phyloP scores from a whole-genome alignment of 2,113 vertebrate species.

The Peromyscus californicus region DNA sequence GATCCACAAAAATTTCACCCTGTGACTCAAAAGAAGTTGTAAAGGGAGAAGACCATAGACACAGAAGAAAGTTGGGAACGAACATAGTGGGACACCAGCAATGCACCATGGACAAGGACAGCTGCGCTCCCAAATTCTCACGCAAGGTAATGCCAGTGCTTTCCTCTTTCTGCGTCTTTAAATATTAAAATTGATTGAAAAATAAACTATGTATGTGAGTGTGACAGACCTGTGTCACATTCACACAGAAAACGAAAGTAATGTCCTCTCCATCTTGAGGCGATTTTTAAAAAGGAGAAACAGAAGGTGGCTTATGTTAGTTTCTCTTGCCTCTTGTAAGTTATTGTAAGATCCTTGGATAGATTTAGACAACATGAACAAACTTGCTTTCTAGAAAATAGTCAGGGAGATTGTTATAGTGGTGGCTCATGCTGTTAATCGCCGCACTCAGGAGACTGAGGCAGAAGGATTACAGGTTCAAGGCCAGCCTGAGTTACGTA shows the following conservation, averaged over 20 bases:
- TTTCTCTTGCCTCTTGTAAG: constrained; percentile 5
- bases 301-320: not conserved
- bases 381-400: constrained; percentile 32
- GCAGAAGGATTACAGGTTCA: not conserved
- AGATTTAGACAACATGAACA: constrained; percentile 20
- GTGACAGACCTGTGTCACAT: not conserved
- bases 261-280: constrained; percentile 8
- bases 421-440: not conserved
- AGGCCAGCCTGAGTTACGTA: not conserved
- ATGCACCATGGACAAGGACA: constrained; percentile 67
- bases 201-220: constrained; percentile 3
- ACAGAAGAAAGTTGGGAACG: constrained; percentile 18
- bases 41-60: constrained; percentile 40
- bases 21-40: constrained; percentile 63
- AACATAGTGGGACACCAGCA: constrained; percentile 82
- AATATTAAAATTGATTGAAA: constrained; percentile 43
- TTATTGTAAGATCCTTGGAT: not conserved
- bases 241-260: constrained; percentile 3
- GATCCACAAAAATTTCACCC: constrained; percentile 62
- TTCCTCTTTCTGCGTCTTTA: constrained; percentile 56
- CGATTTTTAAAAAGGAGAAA: constrained; percentile 57
- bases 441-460: not conserved
- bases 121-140: constrained; percentile 50
- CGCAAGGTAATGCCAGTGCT: constrained; percentile 83
- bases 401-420: not conserved